A percentile compares a stretch with the other conserved stretches of the same genome.
Conservation (phyloP, 2,113 vertebrate species). For the Gallinago undulata region DNA sequence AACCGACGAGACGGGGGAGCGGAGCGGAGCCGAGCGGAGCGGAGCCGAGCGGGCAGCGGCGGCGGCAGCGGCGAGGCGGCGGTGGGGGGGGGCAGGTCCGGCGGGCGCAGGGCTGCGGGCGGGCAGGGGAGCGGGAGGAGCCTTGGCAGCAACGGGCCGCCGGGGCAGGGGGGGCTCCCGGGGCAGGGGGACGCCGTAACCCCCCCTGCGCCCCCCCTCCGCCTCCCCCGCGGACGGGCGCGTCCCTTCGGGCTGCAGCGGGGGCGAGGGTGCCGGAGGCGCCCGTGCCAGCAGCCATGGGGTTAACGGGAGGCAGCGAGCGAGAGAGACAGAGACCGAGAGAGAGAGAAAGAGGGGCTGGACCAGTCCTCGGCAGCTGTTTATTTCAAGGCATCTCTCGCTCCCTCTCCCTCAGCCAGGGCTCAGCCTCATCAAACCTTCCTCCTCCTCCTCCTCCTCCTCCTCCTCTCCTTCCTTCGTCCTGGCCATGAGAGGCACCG, state of each 20-base stretch:
- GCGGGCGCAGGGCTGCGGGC: neutral
- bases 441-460: slow-evolving; percentile 28
- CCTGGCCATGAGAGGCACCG: slow-evolving; percentile 72
- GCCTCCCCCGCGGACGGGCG: neutral
- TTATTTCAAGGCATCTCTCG: slow-evolving; percentile 66
- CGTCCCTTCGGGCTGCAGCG: slow-evolving; percentile 3
- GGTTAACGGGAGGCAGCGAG: slow-evolving; percentile 59
- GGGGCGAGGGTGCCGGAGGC: neutral
- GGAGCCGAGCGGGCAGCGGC: neutral
- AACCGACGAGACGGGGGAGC: neutral
- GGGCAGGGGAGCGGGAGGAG: neutral
- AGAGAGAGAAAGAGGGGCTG: slow-evolving; percentile 53
- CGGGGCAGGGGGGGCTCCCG: neutral
- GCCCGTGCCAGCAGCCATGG: slow-evolving; percentile 49
- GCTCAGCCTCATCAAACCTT: slow-evolving; percentile 40
- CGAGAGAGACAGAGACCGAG: slow-evolving; percentile 30
- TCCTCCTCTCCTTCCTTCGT: slow-evolving; percentile 43
- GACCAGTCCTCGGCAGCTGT: slow-evolving; percentile 55
- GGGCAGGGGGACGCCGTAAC: neutral
- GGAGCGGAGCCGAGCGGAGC: neutral
- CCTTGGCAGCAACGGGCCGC: neutral
- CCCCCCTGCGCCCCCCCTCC: too few relatives aligned
- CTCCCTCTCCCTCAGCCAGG: slow-evolving; percentile 43
- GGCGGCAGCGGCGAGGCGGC: neutral
- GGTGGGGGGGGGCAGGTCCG: neutral